Conservation (phyloP, 2,797 vertebrate genomes). For the Tympanoctomys barrerae region DNA sequence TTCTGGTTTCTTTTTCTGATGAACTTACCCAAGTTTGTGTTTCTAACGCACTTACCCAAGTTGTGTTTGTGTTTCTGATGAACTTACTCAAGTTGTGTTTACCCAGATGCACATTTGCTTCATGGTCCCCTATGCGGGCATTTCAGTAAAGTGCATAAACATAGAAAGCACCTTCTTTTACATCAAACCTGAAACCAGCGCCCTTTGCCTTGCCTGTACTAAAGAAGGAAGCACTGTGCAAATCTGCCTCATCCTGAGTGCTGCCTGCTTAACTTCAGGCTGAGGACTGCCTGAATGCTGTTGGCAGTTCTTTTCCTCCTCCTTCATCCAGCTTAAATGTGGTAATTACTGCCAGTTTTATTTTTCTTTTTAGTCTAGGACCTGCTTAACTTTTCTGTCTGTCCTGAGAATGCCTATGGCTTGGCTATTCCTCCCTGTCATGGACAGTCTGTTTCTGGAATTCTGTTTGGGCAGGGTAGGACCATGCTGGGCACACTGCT, state of each 20-base stretch:
- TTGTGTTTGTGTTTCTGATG: background rate
- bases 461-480: background rate
- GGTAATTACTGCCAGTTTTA: background rate
- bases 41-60: background rate
- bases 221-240: background rate
- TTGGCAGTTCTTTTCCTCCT: background rate
- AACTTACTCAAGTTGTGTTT: background rate
- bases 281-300: too few relatives aligned
- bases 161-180: background rate
- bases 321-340: background rate
- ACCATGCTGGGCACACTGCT: background rate
- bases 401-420: background rate
- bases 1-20: background rate
- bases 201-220: background rate
- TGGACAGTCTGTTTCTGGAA: background rate
- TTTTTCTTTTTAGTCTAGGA: background rate
- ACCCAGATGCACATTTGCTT: background rate
- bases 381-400: background rate
- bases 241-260: background rate
- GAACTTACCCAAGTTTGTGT: background rate
- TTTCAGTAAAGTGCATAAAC: background rate
- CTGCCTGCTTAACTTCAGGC: background rate
- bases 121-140: background rate
- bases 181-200: background rate
- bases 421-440: background rate